Evolutionary conservation across 2,888 invertebrate species (phyloP).

Genomic region (Campoplex capitator): DNA sequence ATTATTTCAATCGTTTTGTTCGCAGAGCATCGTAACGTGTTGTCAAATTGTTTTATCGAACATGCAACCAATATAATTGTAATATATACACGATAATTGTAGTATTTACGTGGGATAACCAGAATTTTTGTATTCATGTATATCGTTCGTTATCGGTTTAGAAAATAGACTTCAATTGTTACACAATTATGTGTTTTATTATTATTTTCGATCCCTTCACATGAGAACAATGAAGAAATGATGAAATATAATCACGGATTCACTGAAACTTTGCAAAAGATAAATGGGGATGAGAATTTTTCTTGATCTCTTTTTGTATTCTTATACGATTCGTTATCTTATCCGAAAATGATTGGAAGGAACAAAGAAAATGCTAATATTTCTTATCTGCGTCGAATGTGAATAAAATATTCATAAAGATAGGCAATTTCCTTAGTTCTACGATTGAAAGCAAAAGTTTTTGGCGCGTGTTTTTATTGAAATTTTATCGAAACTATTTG

Average conservation of each 20-base stretch:
- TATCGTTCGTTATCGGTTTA: conserved; percentile 67
- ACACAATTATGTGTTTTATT: conserved; percentile 20
- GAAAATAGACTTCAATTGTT: conserved; percentile 66
- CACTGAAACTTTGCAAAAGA: neutral
- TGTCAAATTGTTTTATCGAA: conserved; percentile 71
- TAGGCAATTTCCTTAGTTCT: neutral
- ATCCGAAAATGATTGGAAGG: neutral
- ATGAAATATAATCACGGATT: neutral
- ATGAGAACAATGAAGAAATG: neutral
- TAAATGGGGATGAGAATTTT: neutral
- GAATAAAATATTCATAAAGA: neutral
- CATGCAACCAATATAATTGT: conserved; percentile 68
- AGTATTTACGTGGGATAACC: conserved; percentile 61
- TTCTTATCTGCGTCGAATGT: neutral
- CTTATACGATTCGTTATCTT: neutral
- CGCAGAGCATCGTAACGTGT: conserved; percentile 71
- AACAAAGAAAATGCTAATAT: neutral
- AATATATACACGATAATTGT: conserved; percentile 67
- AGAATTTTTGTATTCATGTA: conserved; percentile 66
- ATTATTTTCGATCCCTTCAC: neutral
- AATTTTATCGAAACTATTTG: neutral
- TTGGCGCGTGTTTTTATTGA: neutral
- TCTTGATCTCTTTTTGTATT: neutral
- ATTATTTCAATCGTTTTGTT: conserved; percentile 68
- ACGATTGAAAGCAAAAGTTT: neutral